Evolutionary conservation across 2,113 vertebrate genomes (phyloP).

Genomic region (Sinocyclocheilus anshuiensis): DNA sequence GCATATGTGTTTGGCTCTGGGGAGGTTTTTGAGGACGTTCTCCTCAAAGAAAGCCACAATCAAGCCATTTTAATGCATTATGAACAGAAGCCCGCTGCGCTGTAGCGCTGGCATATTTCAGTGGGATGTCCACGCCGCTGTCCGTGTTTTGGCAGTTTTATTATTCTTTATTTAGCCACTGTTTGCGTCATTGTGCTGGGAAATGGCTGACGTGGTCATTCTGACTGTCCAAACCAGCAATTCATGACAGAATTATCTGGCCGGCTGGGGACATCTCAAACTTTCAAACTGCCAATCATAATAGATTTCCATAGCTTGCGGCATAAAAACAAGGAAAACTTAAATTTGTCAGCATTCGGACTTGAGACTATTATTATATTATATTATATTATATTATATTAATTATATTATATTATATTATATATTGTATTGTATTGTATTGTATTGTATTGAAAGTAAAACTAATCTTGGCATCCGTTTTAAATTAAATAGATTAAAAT

Average conservation of each 20-base stretch:
- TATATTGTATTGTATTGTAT: no score
- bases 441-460: no score
- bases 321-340: background rate
- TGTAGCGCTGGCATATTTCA: background rate
- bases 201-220: slow-evolving; percentile 33
- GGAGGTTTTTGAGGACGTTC: background rate
- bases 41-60: background rate
- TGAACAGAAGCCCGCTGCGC: background rate
- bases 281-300: slow-evolving; percentile 16
- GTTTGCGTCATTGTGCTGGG: background rate
- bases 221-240: background rate
- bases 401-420: no score
- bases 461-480: no score
- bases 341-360: background rate
- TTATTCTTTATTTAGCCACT: slow-evolving; percentile 3
- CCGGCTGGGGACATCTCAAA: slow-evolving; percentile 9
- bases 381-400: no score
- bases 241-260: background rate
- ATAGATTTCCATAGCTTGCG: background rate
- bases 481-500: no score
- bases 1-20: slow-evolving; percentile 2
- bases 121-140: background rate
- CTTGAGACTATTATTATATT: no score
- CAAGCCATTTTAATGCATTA: slow-evolving; percentile 4
- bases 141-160: slow-evolving; percentile 3